These are phyloP conservation scores for Acholoe squamosa DNA, from an alignment of 2,888 invertebrate species.

Conservation along the genomic window DNA sequence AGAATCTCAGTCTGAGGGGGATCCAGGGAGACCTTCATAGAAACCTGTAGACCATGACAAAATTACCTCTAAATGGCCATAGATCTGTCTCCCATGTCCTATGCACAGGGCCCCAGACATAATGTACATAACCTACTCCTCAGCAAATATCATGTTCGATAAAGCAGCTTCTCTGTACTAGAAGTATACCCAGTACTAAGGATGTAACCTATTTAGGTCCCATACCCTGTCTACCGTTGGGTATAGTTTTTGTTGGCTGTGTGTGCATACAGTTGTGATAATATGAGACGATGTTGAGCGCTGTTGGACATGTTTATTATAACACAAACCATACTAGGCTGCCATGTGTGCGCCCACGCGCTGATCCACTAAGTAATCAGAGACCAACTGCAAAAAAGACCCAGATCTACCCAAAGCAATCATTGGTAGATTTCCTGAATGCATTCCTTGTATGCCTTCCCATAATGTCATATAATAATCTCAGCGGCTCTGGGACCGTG, in stretches of 20 bases:
- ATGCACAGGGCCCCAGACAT: no score
- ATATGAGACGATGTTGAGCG: constrained; percentile 6
- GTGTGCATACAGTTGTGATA: neutral
- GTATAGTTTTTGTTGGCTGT: neutral
- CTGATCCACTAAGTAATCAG: neutral
- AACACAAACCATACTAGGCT: neutral
- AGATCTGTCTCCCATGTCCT: no score
- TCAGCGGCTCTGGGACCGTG: no score
- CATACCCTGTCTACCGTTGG: neutral
- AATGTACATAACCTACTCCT: constrained; percentile 12
- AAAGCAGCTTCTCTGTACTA: neutral
- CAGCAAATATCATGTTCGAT: neutral
- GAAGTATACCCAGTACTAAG: neutral
- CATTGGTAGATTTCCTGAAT: no score
- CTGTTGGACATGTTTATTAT: constrained; percentile 33
- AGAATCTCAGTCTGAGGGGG: no score
- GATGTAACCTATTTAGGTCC: neutral
- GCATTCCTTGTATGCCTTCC: no score
- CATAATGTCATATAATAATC: no score
- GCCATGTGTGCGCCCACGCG: neutral
- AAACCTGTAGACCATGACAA: no score
- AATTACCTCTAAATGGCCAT: no score
- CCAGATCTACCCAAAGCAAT: neutral
- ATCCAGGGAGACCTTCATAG: no score
- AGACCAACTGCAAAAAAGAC: neutral